Conservation (phyloP, 2,888 invertebrate species). For the Orthosia gothica region DNA sequence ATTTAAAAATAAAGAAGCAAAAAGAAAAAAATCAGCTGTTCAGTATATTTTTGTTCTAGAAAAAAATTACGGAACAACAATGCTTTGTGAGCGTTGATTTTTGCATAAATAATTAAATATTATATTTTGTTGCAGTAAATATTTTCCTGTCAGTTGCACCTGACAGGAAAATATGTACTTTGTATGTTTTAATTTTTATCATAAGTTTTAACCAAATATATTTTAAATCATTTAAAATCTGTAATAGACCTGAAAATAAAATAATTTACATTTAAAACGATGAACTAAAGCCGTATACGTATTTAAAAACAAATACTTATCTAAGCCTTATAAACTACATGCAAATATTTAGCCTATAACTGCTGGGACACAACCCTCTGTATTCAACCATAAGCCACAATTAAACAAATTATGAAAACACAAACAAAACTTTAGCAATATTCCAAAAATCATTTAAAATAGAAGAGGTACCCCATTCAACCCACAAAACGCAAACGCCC, state of each 20-base stretch:
- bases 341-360: not conserved
- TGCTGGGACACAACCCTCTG: not conserved
- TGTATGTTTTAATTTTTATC: too few relatives aligned
- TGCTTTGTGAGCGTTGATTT: too few relatives aligned
- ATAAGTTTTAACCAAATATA: too few relatives aligned
- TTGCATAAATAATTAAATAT: too few relatives aligned
- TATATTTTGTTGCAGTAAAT: too few relatives aligned
- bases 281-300: too few relatives aligned
- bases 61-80: not conserved
- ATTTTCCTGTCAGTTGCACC: too few relatives aligned
- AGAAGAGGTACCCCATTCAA: slow-evolving; percentile 2
- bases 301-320: not conserved
- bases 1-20: too few relatives aligned
- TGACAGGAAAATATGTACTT: too few relatives aligned
- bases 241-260: too few relatives aligned
- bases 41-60: not conserved
- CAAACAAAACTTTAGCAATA: not conserved
- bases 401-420: slow-evolving; percentile 3
- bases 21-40: not conserved
- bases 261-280: too few relatives aligned
- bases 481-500: slow-evolving; percentile 22
- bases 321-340: not conserved
- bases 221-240: too few relatives aligned
- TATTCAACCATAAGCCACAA: not conserved
- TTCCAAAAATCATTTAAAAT: slow-evolving; percentile 10